phyloP scores from a whole-genome alignment of 2,797 vertebrate species.

The Lepilemur ruficaudatus region DNA sequence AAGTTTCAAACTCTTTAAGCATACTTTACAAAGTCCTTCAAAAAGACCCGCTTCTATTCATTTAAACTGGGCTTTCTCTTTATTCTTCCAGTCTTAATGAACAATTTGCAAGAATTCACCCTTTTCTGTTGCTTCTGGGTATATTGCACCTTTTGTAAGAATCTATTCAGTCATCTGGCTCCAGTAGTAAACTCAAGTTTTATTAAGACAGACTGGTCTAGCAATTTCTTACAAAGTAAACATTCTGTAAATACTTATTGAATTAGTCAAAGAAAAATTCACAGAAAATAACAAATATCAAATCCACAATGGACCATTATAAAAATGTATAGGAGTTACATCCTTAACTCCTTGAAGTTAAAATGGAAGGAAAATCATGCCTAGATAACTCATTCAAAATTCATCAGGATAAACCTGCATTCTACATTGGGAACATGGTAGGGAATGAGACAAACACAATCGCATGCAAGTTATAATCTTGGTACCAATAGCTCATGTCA shows the following conservation, averaged over 20 bases:
- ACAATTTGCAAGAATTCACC: neutral
- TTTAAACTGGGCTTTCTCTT: neutral
- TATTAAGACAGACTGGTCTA: neutral
- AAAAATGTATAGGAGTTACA: neutral
- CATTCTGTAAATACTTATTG: neutral
- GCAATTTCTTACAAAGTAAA: neutral
- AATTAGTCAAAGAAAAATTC: neutral
- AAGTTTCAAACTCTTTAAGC: conserved; percentile 3
- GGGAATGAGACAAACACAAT: neutral
- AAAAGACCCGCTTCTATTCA: neutral
- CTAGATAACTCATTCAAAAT: neutral
- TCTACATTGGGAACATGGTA: neutral
- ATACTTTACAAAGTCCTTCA: neutral
- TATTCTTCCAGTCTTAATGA: neutral
- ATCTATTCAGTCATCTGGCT: neutral
- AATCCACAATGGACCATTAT: neutral
- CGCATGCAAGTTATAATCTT: neutral
- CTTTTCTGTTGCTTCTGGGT: neutral
- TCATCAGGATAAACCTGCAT: neutral
- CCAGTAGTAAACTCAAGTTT: neutral
- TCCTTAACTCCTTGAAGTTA: neutral
- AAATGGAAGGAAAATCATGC: neutral
- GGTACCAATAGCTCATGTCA: neutral
- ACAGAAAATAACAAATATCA: neutral
- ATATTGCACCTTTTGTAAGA: neutral